Percentiles rank a stretch among this genome's conserved stretches.
These are phyloP conservation scores for Sericinus montela DNA, from an alignment of 2,888 invertebrate genomes.

Conservation along the genomic window DNA sequence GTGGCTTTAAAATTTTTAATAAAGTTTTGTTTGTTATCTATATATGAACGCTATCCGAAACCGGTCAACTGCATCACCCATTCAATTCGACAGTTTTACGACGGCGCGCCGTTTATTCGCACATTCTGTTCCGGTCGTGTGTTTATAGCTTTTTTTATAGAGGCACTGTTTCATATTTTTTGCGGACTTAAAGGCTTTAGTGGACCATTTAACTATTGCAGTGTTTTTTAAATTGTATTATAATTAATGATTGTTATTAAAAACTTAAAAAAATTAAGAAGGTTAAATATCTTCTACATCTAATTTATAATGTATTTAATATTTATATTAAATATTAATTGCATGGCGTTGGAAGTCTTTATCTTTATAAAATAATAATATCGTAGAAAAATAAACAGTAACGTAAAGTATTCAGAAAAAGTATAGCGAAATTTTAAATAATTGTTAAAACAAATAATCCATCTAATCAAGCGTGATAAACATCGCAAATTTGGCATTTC, in stretches of 20 bases:
- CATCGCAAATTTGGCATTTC: too few species aligned
- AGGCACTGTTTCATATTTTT: slow-evolving; percentile 66
- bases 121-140: slow-evolving; percentile 56
- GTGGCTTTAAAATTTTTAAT: not conserved
- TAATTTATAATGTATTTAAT: too few species aligned
- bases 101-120: slow-evolving; percentile 55
- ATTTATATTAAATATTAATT: too few species aligned
- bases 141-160: slow-evolving; percentile 70
- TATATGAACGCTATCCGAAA: slow-evolving; percentile 36
- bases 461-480: too few species aligned
- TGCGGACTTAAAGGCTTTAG: slow-evolving; percentile 56
- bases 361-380: too few species aligned
- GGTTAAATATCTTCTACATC: too few species aligned
- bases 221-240: slow-evolving; percentile 23
- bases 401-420: too few species aligned
- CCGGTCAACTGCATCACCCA: slow-evolving; percentile 37
- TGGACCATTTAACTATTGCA: slow-evolving; percentile 37
- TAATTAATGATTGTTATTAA: not conserved
- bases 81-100: slow-evolving; percentile 68
- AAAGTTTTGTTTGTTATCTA: slow-evolving; percentile 19
- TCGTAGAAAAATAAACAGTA: too few species aligned
- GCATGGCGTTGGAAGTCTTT: too few species aligned
- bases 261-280: too few species aligned
- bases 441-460: too few species aligned
- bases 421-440: too few species aligned